Evolutionary conservation across 2,113 vertebrate species (phyloP).

Genomic region (Guaruba guarouba): DNA sequence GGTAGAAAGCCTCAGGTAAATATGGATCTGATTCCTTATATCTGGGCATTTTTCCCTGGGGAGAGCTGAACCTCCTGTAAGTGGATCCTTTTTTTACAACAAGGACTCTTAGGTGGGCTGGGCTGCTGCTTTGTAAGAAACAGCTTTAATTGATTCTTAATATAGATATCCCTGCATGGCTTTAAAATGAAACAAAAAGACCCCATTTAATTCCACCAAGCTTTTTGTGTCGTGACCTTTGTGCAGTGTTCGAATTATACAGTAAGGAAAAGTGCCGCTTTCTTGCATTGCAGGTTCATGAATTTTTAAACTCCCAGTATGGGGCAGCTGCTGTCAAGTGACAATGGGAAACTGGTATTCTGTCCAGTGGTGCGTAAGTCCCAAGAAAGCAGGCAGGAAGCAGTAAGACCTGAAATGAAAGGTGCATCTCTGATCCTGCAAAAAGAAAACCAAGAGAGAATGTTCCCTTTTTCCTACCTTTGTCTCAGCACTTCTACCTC

Average conservation of each 20-base stretch:
- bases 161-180: neutral
- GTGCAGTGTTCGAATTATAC: neutral
- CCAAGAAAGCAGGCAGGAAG: neutral
- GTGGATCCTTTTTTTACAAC: neutral
- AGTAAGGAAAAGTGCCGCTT: neutral
- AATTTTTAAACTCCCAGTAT: neutral
- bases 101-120: neutral
- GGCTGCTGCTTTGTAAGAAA: neutral
- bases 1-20: neutral
- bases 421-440: neutral
- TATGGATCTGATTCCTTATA: neutral
- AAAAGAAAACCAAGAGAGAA: neutral
- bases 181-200: neutral
- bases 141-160: neutral
- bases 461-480: neutral
- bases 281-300: neutral
- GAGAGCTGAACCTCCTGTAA: neutral
- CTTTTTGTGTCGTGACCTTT: neutral
- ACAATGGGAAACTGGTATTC: neutral
- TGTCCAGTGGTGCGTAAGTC: neutral
- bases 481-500: neutral
- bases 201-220: neutral
- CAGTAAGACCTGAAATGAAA: neutral
- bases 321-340: neutral
- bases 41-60: neutral